Percentiles rank a stretch among this genome's conserved stretches.
These are phyloP conservation scores for Bryconaethiops microstoma DNA, from an alignment of 2,797 vertebrate species.

Conservation along the genomic window DNA sequence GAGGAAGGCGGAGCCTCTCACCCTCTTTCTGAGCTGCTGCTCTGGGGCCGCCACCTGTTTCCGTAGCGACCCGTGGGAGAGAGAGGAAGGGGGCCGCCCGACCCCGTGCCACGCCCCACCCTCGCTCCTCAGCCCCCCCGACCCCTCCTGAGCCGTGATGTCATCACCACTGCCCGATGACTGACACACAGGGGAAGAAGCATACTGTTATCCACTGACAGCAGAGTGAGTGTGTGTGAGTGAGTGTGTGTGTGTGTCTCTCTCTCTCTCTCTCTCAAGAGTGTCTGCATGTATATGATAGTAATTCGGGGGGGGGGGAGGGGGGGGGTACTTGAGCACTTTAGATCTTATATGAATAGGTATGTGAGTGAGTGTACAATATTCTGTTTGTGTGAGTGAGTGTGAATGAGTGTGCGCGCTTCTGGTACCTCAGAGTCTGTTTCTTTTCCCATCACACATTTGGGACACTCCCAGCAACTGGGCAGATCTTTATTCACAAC, in stretches of 20 bases:
- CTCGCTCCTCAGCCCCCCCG: constrained; percentile 66
- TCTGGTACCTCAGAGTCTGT: constrained; percentile 85
- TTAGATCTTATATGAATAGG: neutral
- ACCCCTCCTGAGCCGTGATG: constrained; percentile 66
- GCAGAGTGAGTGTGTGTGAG: constrained; percentile 15
- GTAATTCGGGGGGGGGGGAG: no score
- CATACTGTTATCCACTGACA: constrained; percentile 45
- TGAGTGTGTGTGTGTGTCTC: no score
- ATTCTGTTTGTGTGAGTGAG: neutral
- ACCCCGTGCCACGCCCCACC: constrained; percentile 71
- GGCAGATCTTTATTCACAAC: constrained; percentile 94
- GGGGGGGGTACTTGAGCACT: neutral
- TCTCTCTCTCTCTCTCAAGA: no score
- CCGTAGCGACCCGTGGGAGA: constrained; percentile 70
- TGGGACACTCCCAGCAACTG: constrained; percentile 98
- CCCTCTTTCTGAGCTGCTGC: constrained; percentile 81
- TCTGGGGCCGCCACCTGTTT: constrained; percentile 60
- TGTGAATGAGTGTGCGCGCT: neutral
- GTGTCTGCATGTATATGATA: neutral
- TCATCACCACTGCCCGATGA: constrained; percentile 79
- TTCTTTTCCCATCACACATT: constrained; percentile 85
- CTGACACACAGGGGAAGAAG: constrained; percentile 66
- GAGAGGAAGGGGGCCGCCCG: constrained; percentile 74
- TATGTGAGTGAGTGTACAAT: neutral
- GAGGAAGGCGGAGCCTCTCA: constrained; percentile 76